Base-by-base conservation (phyloP, 1,140 invertebrate species). In the Caenorhabditis tropicalis region DNA sequence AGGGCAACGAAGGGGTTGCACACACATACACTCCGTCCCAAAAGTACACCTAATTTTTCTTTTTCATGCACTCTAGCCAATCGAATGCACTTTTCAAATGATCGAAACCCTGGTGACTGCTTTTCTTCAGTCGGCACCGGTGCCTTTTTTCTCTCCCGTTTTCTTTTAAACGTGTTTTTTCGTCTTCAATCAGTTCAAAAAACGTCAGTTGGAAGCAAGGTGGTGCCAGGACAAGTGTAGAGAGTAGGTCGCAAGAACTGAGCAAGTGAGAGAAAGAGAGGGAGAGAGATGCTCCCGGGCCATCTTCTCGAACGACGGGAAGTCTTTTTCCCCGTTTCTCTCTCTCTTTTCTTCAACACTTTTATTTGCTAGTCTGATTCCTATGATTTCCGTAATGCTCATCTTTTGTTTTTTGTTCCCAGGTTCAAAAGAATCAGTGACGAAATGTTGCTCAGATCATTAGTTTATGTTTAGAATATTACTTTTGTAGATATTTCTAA, bases 161-260 rank as follows among this genome's bases (percentile, higher is more conserved):
- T 51, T 51, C 5, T n/a, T 51, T 51, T 15, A 51, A 51, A 51
- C 39, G 39, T 43, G 48, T 36, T 65, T 65, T 65, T 43, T 70
- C 7, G 15, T n/a, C 9, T 36, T 43, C n/a, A 43, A 24, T 31
- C n/a, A 39, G 65, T 74, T 43, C 65, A 46, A 74, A n/a, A n/a
- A 31, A 31, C 65, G 65, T 46, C 65, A 74, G 65, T 74, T 74
- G 65, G 29, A 58, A 29, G 53, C 21, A 74, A 74, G 65, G 65
- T 74, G 36, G 65, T 74, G 65, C 21, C 36, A 74, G 36, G 65
- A 74, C 29, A 21, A 21, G 21, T 15, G 29, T 19, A 15, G 65
- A 74, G 21, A 74, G 65, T 74, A 74, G 36, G 65, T 43, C 36
- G 36, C 36, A 43, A 21, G 16, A 43, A 74, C 29, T 46, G 24